Conservation (phyloP, 2,113 vertebrate genomes). For the Erpornis zantholeuca region DNA sequence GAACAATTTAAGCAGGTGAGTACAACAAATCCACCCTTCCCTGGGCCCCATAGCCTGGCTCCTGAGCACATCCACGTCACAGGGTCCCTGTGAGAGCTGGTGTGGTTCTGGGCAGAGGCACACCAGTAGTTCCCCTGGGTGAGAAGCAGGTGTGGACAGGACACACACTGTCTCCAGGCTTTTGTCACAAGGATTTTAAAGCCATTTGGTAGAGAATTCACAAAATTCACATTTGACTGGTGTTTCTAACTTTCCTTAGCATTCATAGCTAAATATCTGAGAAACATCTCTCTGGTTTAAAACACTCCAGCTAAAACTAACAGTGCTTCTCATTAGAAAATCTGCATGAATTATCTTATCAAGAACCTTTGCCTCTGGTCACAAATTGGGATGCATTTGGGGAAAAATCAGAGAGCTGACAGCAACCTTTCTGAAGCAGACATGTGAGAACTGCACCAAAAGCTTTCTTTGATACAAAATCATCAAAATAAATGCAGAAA, state of each 20-base stretch:
- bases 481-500: not conserved
- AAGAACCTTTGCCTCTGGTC: not conserved
- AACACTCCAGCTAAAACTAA: not conserved
- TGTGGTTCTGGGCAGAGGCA: not conserved
- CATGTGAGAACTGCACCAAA: not conserved
- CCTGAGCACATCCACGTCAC: accelerated
- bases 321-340: not conserved
- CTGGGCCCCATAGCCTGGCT: not conserved
- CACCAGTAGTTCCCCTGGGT: not conserved
- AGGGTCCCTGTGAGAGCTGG: not conserved
- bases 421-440: not conserved
- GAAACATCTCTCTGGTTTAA: not conserved
- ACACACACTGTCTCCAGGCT: not conserved
- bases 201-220: not conserved
- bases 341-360: not conserved
- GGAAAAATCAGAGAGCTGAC: not conserved
- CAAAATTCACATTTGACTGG: not conserved
- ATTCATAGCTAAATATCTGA: not conserved
- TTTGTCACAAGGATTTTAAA: not conserved
- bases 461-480: not conserved
- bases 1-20: not conserved
- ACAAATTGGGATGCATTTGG: not conserved
- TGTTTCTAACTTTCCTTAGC: not conserved
- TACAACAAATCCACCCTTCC: not conserved
- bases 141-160: not conserved